Evolutionary conservation across 2,113 vertebrate species (phyloP), one percentile per base, ranked within the genome.

Genomic region (Hippoglossus stenolepis): DNA sequence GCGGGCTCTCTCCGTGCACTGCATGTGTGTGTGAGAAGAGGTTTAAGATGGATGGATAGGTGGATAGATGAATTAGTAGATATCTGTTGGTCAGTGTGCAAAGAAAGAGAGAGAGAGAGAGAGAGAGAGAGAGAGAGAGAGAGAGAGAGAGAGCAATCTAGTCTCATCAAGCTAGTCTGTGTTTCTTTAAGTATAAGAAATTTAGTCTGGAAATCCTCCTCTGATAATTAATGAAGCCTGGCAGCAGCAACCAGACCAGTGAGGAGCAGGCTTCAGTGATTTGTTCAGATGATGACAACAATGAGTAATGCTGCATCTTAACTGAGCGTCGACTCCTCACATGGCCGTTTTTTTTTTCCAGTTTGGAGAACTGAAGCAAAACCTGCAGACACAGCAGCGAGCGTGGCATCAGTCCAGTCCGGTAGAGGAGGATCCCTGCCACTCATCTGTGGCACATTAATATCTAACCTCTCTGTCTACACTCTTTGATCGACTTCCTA

Each of bases 1-100:
- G 70, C 51, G 73, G 21, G 31, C 64, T 65, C 31, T 70, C 45
- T 21, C 12, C 79, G 57, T 71, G 54, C 72, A 9, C 35, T 70
- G 26, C 63, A 61, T 66, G 20, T 58, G 56, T 64, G 58, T 17
- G 24, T 43, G 53, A 26, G 53, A 24, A 17, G 20, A 26, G 28
- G 40, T 70, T 54, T 8, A 28, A 59, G 23, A 28, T 15, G 24
- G 24, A 26, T 28, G 18, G n/a, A 74, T 62, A 17, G n/a, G 53
- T 45, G 18, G 28, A 35, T 3, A 12, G 15, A n/a, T 45, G 38
- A 43, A 70, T 45, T 20, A 24, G 10, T 10, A 62, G 40, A 13
- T 43, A 43, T 43, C 12, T 15, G 45, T 17, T 49, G 45, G 14
- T 18, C 45, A 18, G 45, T 7, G 51, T 54, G 20, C 51, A n/a